Evolutionary conservation across 2,113 vertebrate genomes (phyloP), one percentile per base, ranked within the genome.

Genomic region (Kobus ellipsiprymnus): DNA sequence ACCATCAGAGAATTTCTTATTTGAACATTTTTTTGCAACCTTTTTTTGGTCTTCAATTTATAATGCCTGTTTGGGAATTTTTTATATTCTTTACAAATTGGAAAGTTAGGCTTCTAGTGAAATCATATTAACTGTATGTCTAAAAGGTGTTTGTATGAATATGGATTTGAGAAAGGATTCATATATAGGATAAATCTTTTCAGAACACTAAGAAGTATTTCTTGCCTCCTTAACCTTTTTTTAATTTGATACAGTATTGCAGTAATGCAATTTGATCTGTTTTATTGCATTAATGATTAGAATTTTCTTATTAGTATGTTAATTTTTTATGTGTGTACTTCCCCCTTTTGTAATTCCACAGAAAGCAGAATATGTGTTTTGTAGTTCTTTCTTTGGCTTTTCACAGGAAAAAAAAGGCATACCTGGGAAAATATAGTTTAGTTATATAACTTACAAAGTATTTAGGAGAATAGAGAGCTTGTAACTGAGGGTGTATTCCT

Each of bases 221-320:
- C 64, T 93, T 90, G 29, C 25, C 59, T 80, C 5, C 33, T 84
- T 62, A 82, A 57, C 14, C 55, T 90, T 94, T 97, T 94, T 85
- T 40, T 60, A 90, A 64, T 84, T 95, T 90, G 64, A 81, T 88
- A 59, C 5, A 16, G 62, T 91, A 57, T 77, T 55, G 11, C 17
- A 30, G 77, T 97, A 55, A 77, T 85, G 36, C 67, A 88, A 55
- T 84, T 95, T 92, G 77, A 81, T 88, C 48, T 1, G 12, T 95
- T 97, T 77, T 87, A 59, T 78, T 62, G 7, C 13, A 30, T 92
- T 97, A 59, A 71, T n/a, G 6, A 78, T 48, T 93, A 89, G 48
- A 80, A 83, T 94, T 90, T 92, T 97, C 29, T 86, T 94, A 29
- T 74, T 86, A 93, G 25, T 94, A 71, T 60, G 14, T 90, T 87